Evolutionary conservation across 2,888 invertebrate species (phyloP), one percentile per base, ranked within the genome.

Genomic region (Cyclophora albipunctata): DNA sequence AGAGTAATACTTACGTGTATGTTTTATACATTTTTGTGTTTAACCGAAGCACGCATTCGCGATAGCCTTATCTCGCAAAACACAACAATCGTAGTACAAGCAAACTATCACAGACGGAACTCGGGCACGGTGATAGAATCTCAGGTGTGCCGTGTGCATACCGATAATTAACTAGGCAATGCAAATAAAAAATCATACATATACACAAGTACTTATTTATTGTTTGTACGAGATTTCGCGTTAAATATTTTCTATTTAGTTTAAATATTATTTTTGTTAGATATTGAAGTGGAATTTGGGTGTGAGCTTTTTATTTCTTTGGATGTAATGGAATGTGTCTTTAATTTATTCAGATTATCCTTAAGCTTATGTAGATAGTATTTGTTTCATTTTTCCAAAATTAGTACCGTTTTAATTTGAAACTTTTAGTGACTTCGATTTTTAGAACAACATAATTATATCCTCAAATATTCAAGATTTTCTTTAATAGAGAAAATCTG

Each of bases 41-140:
- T 66, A 61, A 60, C 53, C 56, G 20, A 20, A 58, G 69, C 75
- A 75, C 68, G 81, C 72, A 71, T 80, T 84, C 63, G 47, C 82
- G 86, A 87, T 87, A 87, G 73, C 63, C 75, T 78, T 86, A 87
- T 87, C 84, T 87, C 84, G 86, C 87, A 81, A 87, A 87, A 87
- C 78, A 87, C 84, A 87, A 86, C 79, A 86, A 85, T 84, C 77
- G 5, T 37, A 37, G 37, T 2, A 37, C 5, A 61, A 53, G 59
- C 54, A 53, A 53, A 61, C 20, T 56, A 46, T 54, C 51, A 55
- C 59, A 54, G 53, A 62, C 55, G 45, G 41, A 55, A 53, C 58
- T 66, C 71, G 72, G 71, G 71, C 68, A 71, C 66, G 68, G 62
- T 60, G 64, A 62, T 54, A 55, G 51, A 49, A 55, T 57, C 5